Evolutionary conservation across 2,888 invertebrate genomes (phyloP).

Genomic region (Tetragnatha montana): DNA sequence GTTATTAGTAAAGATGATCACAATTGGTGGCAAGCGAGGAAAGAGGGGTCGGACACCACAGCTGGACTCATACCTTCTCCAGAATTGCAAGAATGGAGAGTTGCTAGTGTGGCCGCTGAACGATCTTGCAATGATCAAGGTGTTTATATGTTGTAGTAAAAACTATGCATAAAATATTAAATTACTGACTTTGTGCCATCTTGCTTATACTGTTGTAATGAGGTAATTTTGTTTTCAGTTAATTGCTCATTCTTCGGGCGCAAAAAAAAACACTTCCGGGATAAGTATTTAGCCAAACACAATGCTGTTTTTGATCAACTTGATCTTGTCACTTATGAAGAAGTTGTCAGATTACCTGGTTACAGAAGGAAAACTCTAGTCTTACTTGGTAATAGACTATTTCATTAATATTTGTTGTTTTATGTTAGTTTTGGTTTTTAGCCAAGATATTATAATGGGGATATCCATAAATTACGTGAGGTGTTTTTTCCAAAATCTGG

Average conservation of each 20-base stretch:
- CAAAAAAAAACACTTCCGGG: slow-evolving; percentile 97
- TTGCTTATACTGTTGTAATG: too few relatives aligned
- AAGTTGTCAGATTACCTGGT: slow-evolving; percentile 91
- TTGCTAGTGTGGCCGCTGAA: slow-evolving; percentile 81
- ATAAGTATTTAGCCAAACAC: slow-evolving; percentile 87
- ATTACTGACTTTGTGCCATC: too few relatives aligned
- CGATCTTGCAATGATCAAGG: slow-evolving; percentile 71
- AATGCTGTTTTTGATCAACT: slow-evolving; percentile 98
- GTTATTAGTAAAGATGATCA: slow-evolving; percentile 99
- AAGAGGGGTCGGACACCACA: slow-evolving; percentile 84
- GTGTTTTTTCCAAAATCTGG: too few relatives aligned
- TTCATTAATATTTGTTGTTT: not conserved
- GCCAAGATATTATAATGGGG: too few relatives aligned
- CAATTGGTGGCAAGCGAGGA: slow-evolving; percentile 99
- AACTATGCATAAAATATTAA: too few relatives aligned
- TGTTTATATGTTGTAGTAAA: not conserved
- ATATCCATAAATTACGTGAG: too few relatives aligned
- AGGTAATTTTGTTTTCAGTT: slow-evolving; percentile 46
- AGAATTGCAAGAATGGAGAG: slow-evolving; percentile 98
- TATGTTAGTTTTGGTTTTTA: too few relatives aligned
- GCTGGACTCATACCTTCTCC: slow-evolving; percentile 99
- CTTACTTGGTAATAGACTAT: slow-evolving; percentile 75
- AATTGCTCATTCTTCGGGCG: slow-evolving; percentile 95
- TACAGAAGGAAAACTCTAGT: slow-evolving; percentile 80
- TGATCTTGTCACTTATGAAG: slow-evolving; percentile 99